Evolutionary conservation across 2,888 invertebrate genomes (phyloP), one percentile per base, ranked within the genome.

Genomic region (Phaonia tiefii): DNA sequence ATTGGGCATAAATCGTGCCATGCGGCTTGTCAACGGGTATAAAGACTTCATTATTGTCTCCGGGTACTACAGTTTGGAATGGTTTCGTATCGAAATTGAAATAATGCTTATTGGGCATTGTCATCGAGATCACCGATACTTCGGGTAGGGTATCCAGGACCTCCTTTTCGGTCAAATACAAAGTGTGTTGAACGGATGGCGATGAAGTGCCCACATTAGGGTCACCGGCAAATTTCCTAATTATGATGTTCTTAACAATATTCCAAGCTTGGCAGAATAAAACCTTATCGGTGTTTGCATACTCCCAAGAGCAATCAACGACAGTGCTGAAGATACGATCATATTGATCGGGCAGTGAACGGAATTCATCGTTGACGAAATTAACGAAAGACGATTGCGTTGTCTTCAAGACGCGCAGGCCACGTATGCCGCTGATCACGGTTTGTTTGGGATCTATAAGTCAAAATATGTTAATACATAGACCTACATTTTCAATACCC

Each of bases 51-150:
- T 95, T 94, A 74, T 92, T 92, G 25, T 93, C 93, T 0, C 93
- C 93, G 20, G 93, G 93, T 13, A 93, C 92, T 15, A 95, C 92
- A 65, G 92, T 91, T 25, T 95, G 93, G 90, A 96, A 96, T 85
- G 94, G 95, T 7, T 94, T 93, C 86, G 95, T 92, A 87, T 96
- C 95, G 54, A 96, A 93, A 84, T 93, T 93, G 85, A 95, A 93
- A 88, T 96, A 96, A 88, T 96, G 96, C 86, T 95, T 95, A 90
- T 96, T 96, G 0, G 96, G 96, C 94, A 96, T 94, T 79, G 93
- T 92, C 94, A 96, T 95, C 84, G 94, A 93, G 67, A 96, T 94
- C 87, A 93, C 93, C 3, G 92, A 91, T 58, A 95, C 93, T 94
- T 95, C 94, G 1, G 94, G 92, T 63, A 95, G 92, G 89, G 92